Base-by-base conservation (phyloP, 2,113 vertebrate genomes). In the Morone chrysops region DNA sequence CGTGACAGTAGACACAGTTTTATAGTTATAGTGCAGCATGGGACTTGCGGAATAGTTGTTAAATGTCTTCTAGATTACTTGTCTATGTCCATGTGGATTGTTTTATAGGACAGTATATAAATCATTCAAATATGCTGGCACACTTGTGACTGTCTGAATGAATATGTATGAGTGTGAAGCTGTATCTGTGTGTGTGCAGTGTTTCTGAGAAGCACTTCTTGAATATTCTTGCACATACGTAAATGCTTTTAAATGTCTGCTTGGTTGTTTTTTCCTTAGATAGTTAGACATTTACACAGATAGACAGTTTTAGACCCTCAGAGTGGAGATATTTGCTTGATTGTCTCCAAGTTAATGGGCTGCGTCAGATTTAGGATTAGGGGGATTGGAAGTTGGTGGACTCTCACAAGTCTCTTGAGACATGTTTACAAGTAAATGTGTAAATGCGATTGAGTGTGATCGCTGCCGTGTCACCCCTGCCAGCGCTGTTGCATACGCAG, bases 131-230 rank as follows among this genome's bases (percentile, higher is more conserved):
- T 45, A 5, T 56, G 14, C 54, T 3, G 10, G 62, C 38, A n/a
- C 13, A 31, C 68, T 57, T 73, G 41, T 41, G 47, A 16, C 16
- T 41, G 17, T 40, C 25, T 56, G 83, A 43, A 47, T 70, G 4
- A 61, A 85, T 85, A 75, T 71, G n/a, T 22, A 47, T 70, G 54
- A 68, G 53, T 45, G 18, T 12, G 41, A 31, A 38, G 41, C 38
- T 53, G 67, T 59, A 14, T 40, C 11, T 67, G 5, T 31, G 10
- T 31, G 10, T 59, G 4, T 25, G 16, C 16, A 11, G 13, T 5
- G 68, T 48, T 50, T 59, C 67, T 57, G 20, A 54, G 45, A 47
- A 62, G 16, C 17, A 22, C 11, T 31, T 67, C 10, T 9, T 57
- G 40, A 0, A 4, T 71, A 12, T 47, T 50, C 8, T 45, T 1